These are phyloP conservation scores for Epinephelus awoara DNA, from an alignment of 2,797 vertebrate species.

Conservation along the genomic window DNA sequence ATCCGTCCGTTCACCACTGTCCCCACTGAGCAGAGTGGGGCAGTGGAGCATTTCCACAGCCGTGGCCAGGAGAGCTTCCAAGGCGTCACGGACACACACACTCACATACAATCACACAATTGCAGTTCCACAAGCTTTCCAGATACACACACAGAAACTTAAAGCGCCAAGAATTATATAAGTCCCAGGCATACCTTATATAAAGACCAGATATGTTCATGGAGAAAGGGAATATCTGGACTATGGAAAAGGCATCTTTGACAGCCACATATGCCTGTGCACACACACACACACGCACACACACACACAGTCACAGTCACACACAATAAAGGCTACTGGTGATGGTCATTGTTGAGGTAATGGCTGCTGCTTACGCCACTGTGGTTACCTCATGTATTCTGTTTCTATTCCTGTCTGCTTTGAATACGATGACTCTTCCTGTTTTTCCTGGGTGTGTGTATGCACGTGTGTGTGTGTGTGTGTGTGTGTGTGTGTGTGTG, in stretches of 20 bases:
- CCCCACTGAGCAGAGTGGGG: conserved; percentile 63
- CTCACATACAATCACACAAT: conserved; percentile 37
- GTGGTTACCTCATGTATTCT: conserved; percentile 68
- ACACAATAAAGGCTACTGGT: conserved; percentile 53
- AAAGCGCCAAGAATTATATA: conserved; percentile 66
- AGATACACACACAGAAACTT: conserved; percentile 59
- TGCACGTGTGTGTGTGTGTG: conserved; percentile 20
- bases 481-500: conserved; percentile 27
- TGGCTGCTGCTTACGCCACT: conserved; percentile 65
- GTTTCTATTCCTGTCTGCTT: conserved; percentile 76
- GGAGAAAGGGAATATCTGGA: conserved; percentile 55
- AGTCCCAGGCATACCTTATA: conserved; percentile 62
- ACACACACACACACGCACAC: conserved; percentile 11
- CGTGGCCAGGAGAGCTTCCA: conserved; percentile 76
- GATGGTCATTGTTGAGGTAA: conserved; percentile 69
- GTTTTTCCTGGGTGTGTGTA: conserved; percentile 64
- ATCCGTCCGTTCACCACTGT: conserved; percentile 47
- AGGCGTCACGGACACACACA: conserved; percentile 60
- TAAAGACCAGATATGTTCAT: conserved; percentile 68
- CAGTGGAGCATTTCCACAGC: conserved; percentile 79
- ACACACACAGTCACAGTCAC: conserved; percentile 6
- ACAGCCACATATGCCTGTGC: conserved; percentile 13
- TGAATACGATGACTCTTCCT: conserved; percentile 68
- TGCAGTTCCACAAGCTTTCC: conserved; percentile 61
- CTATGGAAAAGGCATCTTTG: conserved; percentile 60